Evolutionary conservation across 2,888 invertebrate genomes (phyloP).

Genomic region (Oligia fasciuncula): DNA sequence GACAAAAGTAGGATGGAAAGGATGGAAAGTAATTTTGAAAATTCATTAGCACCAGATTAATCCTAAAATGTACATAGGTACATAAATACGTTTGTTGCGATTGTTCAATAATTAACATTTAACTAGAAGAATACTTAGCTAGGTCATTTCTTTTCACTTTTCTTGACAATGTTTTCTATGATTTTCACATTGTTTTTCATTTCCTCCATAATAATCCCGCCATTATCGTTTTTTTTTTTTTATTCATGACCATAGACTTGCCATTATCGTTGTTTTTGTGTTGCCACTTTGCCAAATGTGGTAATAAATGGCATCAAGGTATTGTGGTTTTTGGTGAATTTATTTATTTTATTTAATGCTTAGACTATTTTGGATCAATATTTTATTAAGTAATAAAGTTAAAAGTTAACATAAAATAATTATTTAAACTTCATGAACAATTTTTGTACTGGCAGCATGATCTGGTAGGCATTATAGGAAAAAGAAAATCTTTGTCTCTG

Average conservation of each 20-base stretch:
- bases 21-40: too few species aligned
- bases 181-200: not conserved
- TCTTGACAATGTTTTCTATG: not conserved
- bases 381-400: too few species aligned
- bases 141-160: too few species aligned
- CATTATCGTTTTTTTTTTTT: too few species aligned
- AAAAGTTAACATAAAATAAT: not conserved
- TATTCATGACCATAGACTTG: not conserved
- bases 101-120: not conserved
- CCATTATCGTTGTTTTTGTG: conserved; percentile 20
- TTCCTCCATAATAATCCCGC: conserved; percentile 10
- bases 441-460: conserved; percentile 29
- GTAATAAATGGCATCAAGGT: not conserved
- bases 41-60: not conserved
- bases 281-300: not conserved
- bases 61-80: not conserved
- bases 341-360: not conserved
- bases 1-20: too few species aligned
- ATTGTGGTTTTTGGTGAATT: not conserved
- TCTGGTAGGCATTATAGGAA: not conserved
- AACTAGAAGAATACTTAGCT: not conserved
- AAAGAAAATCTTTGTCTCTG: conserved; percentile 16
- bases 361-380: not conserved
- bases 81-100: too few species aligned
- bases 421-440: not conserved